These are phyloP conservation scores for Nematostella vectensis DNA, from an alignment of 92 coral and sea anemone genomes.

Conservation along the genomic window DNA sequence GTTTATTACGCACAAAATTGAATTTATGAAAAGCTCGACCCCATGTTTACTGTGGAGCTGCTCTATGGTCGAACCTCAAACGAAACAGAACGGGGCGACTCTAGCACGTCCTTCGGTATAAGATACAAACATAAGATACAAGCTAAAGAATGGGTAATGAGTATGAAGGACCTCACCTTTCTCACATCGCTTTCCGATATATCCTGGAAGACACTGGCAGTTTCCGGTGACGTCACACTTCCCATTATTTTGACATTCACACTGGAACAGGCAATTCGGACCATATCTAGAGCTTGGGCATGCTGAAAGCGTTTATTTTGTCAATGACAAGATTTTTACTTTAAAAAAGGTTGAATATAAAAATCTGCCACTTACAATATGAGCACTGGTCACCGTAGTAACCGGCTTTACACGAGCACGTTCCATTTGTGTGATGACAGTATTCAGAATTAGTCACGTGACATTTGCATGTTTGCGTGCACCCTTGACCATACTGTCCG, in stretches of 20 bases:
- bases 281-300: no score
- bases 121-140: no score
- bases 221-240: conserved; percentile 29
- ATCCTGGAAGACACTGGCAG: conserved; percentile 36
- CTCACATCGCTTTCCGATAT: conserved; percentile 35
- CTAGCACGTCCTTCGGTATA: no score
- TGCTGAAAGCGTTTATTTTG: no score
- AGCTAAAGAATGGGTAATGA: no score
- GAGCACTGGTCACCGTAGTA: conserved; percentile 66
- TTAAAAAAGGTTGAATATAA: not conserved
- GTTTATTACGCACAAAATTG: no score
- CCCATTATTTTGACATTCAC: conserved; percentile 29
- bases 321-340: no score
- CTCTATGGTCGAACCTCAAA: no score
- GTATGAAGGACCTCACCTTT: no score
- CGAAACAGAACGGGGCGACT: no score
- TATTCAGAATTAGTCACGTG: conserved; percentile 42
- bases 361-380: conserved; percentile 42
- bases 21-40: no score
- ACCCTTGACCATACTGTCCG: conserved; percentile 74
- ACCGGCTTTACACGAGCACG: conserved; percentile 64
- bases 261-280: conserved; percentile 11
- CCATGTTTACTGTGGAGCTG: no score
- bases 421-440: conserved; percentile 63
- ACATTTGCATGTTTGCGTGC: conserved; percentile 47